phyloP scores from a whole-genome alignment of 1,140 invertebrate genomes.

The Samia ricini region DNA sequence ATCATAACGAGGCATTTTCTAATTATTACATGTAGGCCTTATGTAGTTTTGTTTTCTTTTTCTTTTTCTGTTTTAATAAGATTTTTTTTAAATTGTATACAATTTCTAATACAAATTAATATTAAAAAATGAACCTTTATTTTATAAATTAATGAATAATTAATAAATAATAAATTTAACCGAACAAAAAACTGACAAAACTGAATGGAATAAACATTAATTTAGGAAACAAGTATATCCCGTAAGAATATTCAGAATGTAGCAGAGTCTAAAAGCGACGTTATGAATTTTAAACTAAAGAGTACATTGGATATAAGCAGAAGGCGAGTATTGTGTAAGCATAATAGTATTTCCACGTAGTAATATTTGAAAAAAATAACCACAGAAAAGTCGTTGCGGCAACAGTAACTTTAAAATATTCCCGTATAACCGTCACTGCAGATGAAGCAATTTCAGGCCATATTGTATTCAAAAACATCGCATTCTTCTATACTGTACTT shows the following conservation, averaged over 20 bases:
- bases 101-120: too few species aligned
- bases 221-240: conserved; percentile 43
- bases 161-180: too few species aligned
- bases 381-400: conserved; percentile 31
- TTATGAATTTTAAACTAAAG: conserved; percentile 64
- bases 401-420: conserved; percentile 37
- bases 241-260: conserved; percentile 45
- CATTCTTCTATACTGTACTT: background rate
- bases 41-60: too few species aligned
- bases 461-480: background rate
- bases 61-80: too few species aligned
- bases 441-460: conserved; percentile 1
- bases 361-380: conserved; percentile 44
- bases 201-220: conserved; percentile 45
- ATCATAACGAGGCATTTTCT: too few species aligned
- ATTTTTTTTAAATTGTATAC: too few species aligned
- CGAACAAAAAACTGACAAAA: conserved; percentile 25
- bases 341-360: conserved; percentile 34
- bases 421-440: conserved; percentile 9
- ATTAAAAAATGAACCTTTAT: too few species aligned
- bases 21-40: too few species aligned
- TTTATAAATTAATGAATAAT: too few species aligned
- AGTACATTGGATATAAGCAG: conserved; percentile 49
- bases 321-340: conserved; percentile 50
- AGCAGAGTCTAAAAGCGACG: conserved; percentile 55